phyloP scores from a whole-genome alignment of 1,140 invertebrate species.

The Amphibalanus amphitrite region DNA sequence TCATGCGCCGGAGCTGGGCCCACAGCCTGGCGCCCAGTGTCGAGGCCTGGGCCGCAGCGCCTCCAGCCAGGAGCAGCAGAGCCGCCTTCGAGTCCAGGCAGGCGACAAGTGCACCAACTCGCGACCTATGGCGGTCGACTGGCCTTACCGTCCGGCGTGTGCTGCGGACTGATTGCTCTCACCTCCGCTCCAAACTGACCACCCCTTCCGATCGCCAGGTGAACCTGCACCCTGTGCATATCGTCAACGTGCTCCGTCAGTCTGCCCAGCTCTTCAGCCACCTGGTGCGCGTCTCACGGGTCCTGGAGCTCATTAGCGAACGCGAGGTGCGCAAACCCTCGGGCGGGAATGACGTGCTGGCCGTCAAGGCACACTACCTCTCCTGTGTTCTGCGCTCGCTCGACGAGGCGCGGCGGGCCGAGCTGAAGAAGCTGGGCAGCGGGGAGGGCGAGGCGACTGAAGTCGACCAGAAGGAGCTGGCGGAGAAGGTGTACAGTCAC shows the following conservation, averaged over 20 bases:
- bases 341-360: slow-evolving; percentile 80
- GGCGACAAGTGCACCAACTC: too few species aligned
- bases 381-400: background rate
- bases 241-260: slow-evolving; percentile 59
- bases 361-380: slow-evolving; percentile 63
- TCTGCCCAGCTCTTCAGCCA: slow-evolving; percentile 52
- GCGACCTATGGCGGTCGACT: too few species aligned
- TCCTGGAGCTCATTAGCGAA: slow-evolving; percentile 66
- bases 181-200: too few species aligned
- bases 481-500: background rate
- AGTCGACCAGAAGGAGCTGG: background rate
- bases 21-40: too few species aligned
- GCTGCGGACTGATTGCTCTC: too few species aligned
- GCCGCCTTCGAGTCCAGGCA: too few species aligned
- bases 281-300: slow-evolving; percentile 53
- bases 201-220: slow-evolving; percentile 28
- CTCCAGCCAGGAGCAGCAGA: too few species aligned
- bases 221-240: slow-evolving; percentile 68
- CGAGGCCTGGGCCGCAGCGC: too few species aligned
- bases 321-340: slow-evolving; percentile 65
- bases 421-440: background rate
- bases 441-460: background rate
- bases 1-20: too few species aligned
- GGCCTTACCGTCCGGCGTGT: too few species aligned
- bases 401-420: background rate